Evolutionary conservation across 2,113 vertebrate genomes (phyloP).

Genomic region (Cercopithecus mona): DNA sequence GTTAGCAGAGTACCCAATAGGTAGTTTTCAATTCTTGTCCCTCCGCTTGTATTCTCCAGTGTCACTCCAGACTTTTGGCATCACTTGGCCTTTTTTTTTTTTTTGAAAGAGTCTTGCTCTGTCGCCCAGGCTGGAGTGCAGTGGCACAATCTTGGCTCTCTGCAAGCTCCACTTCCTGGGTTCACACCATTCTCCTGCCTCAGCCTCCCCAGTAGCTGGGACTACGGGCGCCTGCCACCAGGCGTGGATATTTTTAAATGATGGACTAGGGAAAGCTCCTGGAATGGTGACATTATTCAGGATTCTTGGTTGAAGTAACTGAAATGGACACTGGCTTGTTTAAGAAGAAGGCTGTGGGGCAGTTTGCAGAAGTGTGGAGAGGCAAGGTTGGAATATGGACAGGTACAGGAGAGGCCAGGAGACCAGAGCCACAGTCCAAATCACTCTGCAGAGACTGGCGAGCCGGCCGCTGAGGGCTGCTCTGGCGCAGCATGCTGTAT

Average conservation of each 20-base stretch:
- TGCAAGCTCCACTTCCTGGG: not conserved
- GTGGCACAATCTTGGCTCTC: not conserved
- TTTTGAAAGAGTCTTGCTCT: not conserved
- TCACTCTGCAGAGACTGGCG: not conserved
- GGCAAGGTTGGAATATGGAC: not conserved
- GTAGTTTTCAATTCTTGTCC: no score
- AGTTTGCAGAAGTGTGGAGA: not conserved
- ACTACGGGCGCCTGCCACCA: no score
- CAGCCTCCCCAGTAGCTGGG: not conserved
- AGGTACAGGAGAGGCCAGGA: not conserved
- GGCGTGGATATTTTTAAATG: not conserved
- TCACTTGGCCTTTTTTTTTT: not conserved
- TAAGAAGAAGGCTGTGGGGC: not conserved
- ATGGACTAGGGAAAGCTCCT: not conserved
- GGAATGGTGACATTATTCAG: not conserved
- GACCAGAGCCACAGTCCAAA: not conserved
- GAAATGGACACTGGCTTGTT: not conserved
- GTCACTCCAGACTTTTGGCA: no score
- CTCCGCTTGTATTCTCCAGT: no score
- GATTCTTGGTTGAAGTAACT: not conserved
- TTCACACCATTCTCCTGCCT: not conserved
- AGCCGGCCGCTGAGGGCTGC: accelerated
- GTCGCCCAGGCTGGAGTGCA: not conserved
- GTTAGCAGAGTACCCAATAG: no score
- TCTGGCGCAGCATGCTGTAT: not conserved